phyloP scores from a whole-genome alignment of 1,140 invertebrate genomes.

The Glomeris maerens region DNA sequence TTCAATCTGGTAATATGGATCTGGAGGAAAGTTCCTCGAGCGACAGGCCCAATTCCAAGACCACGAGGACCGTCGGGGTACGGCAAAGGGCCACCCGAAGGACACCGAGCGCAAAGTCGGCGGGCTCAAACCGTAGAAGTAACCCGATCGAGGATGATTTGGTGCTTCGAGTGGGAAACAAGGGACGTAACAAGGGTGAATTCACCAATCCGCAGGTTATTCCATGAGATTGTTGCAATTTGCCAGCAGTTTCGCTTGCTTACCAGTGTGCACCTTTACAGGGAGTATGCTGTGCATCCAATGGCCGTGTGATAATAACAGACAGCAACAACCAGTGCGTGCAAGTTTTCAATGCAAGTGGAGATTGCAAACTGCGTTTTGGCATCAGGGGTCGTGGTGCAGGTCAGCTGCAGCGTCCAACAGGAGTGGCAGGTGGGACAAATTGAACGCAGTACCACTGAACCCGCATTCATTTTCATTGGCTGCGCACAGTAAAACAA shows the following conservation, averaged over 20 bases:
- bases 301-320: constrained; percentile 36
- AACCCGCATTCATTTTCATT: too few species aligned
- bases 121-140: constrained; percentile 31
- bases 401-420: constrained; percentile 41
- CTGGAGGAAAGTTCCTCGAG: constrained; percentile 23
- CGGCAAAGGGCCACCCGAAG: constrained; percentile 29
- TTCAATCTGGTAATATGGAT: too few species aligned
- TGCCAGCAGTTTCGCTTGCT: background rate
- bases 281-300: constrained; percentile 30
- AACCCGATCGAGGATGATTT: constrained; percentile 37
- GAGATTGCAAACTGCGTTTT: constrained; percentile 33
- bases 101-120: constrained; percentile 30
- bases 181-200: constrained; percentile 39
- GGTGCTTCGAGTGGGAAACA: constrained; percentile 32
- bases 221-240: constrained; percentile 2
- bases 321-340: constrained; percentile 45
- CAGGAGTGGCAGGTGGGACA: constrained; percentile 40
- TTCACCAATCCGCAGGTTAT: constrained; percentile 45
- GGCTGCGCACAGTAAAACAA: too few species aligned
- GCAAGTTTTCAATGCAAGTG: constrained; percentile 31
- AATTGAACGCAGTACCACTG: too few species aligned
- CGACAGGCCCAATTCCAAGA: constrained; percentile 21
- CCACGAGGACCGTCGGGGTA: constrained; percentile 19
- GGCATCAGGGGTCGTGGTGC: constrained; percentile 35
- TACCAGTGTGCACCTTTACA: too few species aligned